Conservation (phyloP, 2,888 invertebrate species). For the Vesta saturnalis region DNA sequence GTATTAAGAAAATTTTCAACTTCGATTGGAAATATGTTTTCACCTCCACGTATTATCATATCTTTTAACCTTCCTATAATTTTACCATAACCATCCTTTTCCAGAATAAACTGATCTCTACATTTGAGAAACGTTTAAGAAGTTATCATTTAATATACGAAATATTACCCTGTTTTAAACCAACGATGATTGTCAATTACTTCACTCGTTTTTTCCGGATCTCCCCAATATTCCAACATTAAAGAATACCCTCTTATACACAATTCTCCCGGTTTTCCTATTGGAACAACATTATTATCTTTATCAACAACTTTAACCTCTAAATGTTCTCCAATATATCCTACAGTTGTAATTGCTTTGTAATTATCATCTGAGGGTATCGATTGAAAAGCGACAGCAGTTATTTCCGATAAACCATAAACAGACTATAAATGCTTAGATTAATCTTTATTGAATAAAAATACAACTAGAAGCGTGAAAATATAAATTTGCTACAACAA, state of each 20-base stretch:
- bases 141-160: not conserved
- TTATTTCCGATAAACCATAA: constrained; percentile 72
- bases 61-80: constrained; percentile 82
- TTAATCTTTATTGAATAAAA: no score
- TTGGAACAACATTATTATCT: constrained; percentile 72
- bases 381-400: constrained; percentile 66
- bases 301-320: constrained; percentile 75
- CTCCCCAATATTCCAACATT: constrained; percentile 86
- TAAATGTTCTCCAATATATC: constrained; percentile 66
- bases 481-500: no score
- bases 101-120: constrained; percentile 77
- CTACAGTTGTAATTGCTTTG: constrained; percentile 65
- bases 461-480: no score
- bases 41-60: constrained; percentile 83
- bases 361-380: constrained; percentile 60
- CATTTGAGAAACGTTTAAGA: not conserved
- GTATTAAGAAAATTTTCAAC: constrained; percentile 79
- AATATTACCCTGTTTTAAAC: constrained; percentile 81
- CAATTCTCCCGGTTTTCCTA: constrained; percentile 79
- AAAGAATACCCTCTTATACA: constrained; percentile 76
- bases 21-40: constrained; percentile 86
- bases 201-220: constrained; percentile 77
- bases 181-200: constrained; percentile 75
- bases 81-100: constrained; percentile 74
- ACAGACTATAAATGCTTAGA: constrained; percentile 68